Conservation (phyloP, 2,113 vertebrate species). For the Myxocyprinus asiaticus region DNA sequence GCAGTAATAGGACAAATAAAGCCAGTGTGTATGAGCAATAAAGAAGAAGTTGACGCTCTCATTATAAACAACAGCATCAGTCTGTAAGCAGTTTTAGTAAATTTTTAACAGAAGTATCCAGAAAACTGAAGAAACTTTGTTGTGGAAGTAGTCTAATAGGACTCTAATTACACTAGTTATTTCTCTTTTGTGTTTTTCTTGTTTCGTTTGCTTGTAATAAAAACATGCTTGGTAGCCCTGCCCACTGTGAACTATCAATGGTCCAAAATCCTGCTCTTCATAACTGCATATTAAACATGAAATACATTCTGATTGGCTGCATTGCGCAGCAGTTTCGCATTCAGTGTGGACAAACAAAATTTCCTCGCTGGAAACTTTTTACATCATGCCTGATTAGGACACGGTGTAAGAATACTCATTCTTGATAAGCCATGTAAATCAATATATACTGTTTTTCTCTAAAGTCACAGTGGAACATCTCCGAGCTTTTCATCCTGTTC, state of each 20-base stretch:
- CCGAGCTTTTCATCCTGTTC: neutral
- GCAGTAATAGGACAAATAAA: conserved; percentile 57
- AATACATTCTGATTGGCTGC: too few relatives aligned
- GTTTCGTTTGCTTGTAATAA: too few relatives aligned
- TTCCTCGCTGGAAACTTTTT: too few relatives aligned
- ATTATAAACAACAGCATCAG: conserved; percentile 29
- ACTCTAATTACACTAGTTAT: neutral
- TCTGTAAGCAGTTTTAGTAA: conserved; percentile 35
- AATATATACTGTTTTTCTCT: neutral
- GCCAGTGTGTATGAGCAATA: conserved; percentile 47
- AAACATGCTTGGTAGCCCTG: too few relatives aligned
- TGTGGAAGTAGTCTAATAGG: neutral
- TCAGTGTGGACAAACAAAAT: too few relatives aligned
- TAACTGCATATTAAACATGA: too few relatives aligned
- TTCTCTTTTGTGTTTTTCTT: too few relatives aligned
- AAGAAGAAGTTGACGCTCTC: conserved; percentile 35
- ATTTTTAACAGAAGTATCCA: conserved; percentile 2
- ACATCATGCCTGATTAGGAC: too few relatives aligned
- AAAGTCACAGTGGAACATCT: neutral
- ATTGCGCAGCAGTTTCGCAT: too few relatives aligned
- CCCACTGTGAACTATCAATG: too few relatives aligned
- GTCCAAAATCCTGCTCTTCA: too few relatives aligned
- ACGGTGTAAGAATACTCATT: too few relatives aligned
- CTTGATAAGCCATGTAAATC: neutral
- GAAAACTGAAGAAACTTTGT: conserved; percentile 2